Percentiles rank a stretch among this genome's conserved stretches.
phyloP scores from a whole-genome alignment of 2,888 invertebrate species.

The Pyralis farinalis region DNA sequence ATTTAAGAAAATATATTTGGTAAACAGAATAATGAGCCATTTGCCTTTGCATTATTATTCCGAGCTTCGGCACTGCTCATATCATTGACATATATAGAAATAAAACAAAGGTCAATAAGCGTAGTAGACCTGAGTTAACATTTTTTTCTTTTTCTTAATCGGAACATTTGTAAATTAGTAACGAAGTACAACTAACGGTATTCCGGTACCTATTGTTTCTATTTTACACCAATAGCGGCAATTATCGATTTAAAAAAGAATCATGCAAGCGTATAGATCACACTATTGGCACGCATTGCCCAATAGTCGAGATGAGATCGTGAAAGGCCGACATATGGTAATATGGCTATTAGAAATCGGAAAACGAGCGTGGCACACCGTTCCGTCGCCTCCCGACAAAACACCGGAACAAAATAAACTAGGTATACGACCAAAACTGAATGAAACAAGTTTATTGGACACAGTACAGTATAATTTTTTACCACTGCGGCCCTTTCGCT shows the following conservation, averaged over 20 bases:
- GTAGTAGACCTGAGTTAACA: not conserved
- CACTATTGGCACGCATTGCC: constrained; percentile 50
- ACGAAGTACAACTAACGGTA: not conserved
- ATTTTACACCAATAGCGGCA: not conserved
- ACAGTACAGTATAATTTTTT: constrained; percentile 24
- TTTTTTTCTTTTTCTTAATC: not conserved
- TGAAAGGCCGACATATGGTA: constrained; percentile 72
- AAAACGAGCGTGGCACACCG: constrained; percentile 42
- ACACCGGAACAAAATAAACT: constrained; percentile 29
- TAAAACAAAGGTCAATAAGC: not conserved
- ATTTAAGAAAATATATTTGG: not conserved
- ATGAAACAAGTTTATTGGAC: constrained; percentile 24
- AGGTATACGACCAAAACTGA: constrained; percentile 28
- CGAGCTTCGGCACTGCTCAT: no score
- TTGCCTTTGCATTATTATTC: no score
- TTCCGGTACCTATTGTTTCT: not conserved
- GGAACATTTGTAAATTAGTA: not conserved
- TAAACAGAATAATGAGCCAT: no score
- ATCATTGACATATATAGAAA: not conserved
- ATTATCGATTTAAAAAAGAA: constrained; percentile 5
- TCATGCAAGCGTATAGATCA: constrained; percentile 3
- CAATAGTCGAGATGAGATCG: constrained; percentile 41
- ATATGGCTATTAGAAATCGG: constrained; percentile 68
- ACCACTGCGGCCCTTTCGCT: constrained; percentile 15
- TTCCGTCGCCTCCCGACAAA: constrained; percentile 32